Conservation (phyloP, 2,113 vertebrate species). For the Grus americana region DNA sequence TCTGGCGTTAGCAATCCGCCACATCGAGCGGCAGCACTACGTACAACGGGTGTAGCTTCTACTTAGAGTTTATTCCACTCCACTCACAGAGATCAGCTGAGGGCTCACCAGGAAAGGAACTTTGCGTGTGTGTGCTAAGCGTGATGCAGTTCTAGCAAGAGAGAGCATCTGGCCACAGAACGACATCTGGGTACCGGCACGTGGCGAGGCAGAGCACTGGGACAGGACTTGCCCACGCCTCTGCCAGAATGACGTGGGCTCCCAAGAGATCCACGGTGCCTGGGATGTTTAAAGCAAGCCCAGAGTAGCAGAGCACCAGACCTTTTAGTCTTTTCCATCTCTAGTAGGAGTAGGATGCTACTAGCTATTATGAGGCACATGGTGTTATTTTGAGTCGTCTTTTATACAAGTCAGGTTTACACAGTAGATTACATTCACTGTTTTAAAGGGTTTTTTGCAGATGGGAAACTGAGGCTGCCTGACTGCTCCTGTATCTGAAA, state of each 20-base stretch:
- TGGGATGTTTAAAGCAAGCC: background rate
- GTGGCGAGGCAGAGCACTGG: background rate
- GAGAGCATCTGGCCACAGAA: background rate
- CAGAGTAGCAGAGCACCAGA: background rate
- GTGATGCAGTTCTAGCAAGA: background rate
- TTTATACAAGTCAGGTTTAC: background rate
- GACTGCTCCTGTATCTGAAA: background rate
- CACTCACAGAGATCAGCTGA: background rate
- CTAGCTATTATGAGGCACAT: background rate
- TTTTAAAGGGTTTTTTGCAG: background rate
- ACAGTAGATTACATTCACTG: background rate
- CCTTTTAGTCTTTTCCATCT: background rate
- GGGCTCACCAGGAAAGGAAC: background rate
- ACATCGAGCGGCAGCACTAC: fast-evolving
- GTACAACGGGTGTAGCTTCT: fast-evolving
- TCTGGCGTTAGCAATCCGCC: fast-evolving
- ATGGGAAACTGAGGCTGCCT: background rate
- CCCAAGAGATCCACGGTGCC: background rate
- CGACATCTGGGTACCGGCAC: background rate
- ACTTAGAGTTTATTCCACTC: background rate
- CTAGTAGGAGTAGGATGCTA: background rate
- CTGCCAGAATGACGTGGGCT: background rate
- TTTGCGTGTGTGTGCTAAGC: background rate
- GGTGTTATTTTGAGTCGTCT: too few relatives aligned
- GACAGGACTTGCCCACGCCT: background rate